Base-by-base conservation (phyloP, 2,888 invertebrate species). In the Zootermopsis nevadensis region DNA sequence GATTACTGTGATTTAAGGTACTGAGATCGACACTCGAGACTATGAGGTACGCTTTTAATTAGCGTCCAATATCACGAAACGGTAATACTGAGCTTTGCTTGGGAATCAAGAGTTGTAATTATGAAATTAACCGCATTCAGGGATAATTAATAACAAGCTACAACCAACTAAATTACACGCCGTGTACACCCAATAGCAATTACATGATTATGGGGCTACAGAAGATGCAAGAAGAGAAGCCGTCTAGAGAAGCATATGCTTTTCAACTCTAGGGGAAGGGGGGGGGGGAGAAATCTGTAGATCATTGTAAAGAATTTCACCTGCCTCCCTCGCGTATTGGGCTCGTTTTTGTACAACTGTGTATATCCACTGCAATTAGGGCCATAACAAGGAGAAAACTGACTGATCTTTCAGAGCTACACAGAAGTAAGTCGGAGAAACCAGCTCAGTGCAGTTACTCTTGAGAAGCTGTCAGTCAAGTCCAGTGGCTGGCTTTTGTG, bases 101-200 rank as follows among this genome's bases (percentile, higher is more conserved):
- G 10, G n/a, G 60, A 60, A 27, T 60, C 53, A 22, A n/a, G 53
- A 53, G 53, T 22, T 53, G 53, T 22, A 53, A 22, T 53, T 24
- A 53, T 53, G n/a, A n/a, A n/a, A 27, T n/a, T n/a, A 6, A 60
- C 27, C 27, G n/a, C 27, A 27, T 10, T 27, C n/a, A 6, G 27
- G 27, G n/a, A 12, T 74, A 42, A 74, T 74, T 74, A 74, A 74
- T 74, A 74, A 74, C 74, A 74, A 74, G n/a, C n/a, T 74, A n/a
- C 8, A 24, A n/a, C 4, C 74, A n/a, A 7, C 33, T 35, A 38
- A 74, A 74, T 74, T 74, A 74, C n/a, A 74, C 31, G 27, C 12
- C 27, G 15, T n/a, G 27, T 60, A 60, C n/a, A 4, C 69, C 33
- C 69, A 33, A 33, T 33, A 69, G 38, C 38, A 74, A 74, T 74